These are phyloP conservation scores for Teinopalpus imperialis DNA, from an alignment of 2,888 invertebrate species.

Conservation along the genomic window DNA sequence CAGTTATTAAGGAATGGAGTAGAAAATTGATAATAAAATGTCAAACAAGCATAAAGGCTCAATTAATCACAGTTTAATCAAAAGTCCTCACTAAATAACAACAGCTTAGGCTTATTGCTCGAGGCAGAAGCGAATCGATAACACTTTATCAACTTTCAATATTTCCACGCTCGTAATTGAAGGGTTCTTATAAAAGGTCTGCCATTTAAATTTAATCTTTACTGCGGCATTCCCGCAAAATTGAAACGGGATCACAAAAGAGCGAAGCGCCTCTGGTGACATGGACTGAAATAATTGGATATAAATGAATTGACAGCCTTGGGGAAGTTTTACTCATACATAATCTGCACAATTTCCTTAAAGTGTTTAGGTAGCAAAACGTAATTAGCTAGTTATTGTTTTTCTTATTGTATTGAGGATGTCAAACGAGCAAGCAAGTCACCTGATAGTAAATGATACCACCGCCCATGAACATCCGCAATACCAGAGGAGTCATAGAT, in stretches of 20 bases:
- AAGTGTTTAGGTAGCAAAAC: no score
- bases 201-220: background rate
- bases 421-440: no score
- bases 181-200: background rate
- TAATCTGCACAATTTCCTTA: no score
- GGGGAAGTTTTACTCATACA: no score
- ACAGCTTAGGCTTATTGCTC: background rate
- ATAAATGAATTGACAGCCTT: no score
- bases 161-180: background rate
- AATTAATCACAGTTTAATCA: background rate
- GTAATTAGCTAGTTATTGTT: no score
- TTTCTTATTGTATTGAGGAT: no score
- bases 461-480: no score
- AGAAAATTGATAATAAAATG: conserved; percentile 1
- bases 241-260: background rate
- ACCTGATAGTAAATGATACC: no score
- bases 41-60: background rate
- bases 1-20: no score
- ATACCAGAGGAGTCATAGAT: no score
- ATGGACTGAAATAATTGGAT: no score
- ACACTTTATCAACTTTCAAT: background rate
- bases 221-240: background rate
- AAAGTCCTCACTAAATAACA: background rate
- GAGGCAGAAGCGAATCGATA: background rate
- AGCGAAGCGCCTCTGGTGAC: background rate